Conservation (phyloP, 2,797 vertebrate genomes). For the Leuciscus waleckii region DNA sequence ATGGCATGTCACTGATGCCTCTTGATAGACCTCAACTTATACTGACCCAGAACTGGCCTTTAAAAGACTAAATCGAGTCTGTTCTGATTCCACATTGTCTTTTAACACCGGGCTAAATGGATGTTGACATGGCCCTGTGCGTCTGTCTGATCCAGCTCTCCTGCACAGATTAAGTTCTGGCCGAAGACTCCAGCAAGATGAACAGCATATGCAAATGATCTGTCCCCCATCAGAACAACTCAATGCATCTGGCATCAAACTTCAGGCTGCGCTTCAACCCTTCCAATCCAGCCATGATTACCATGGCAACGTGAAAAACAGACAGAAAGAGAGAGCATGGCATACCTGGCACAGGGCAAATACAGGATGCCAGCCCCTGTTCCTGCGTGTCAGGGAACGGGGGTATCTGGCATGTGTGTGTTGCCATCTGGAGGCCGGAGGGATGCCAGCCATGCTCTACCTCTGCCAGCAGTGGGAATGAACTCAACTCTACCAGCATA, state of each 20-base stretch:
- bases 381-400: constrained; percentile 60
- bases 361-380: constrained; percentile 68
- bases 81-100: background rate
- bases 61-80: background rate
- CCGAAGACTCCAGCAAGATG: background rate
- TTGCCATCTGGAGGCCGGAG: constrained; percentile 77
- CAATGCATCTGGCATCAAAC: constrained; percentile 3
- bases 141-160: constrained; percentile 10
- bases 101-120: constrained; percentile 11
- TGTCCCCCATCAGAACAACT: constrained; percentile 12
- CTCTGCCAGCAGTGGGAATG: constrained; percentile 60
- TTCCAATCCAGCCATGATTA: constrained; percentile 20
- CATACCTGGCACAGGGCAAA: constrained; percentile 70
- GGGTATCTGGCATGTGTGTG: constrained; percentile 66
- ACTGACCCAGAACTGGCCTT: background rate
- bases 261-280: background rate
- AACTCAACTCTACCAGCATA: constrained; percentile 59
- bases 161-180: constrained; percentile 16
- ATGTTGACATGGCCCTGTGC: background rate
- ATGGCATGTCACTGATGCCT: background rate
- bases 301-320: constrained; percentile 26
- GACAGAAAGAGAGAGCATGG: constrained; percentile 41
- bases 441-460: constrained; percentile 70
- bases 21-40: background rate
- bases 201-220: constrained; percentile 34